Conservation (phyloP, 2,888 invertebrate genomes). For the Callosobruchus maculatus region DNA sequence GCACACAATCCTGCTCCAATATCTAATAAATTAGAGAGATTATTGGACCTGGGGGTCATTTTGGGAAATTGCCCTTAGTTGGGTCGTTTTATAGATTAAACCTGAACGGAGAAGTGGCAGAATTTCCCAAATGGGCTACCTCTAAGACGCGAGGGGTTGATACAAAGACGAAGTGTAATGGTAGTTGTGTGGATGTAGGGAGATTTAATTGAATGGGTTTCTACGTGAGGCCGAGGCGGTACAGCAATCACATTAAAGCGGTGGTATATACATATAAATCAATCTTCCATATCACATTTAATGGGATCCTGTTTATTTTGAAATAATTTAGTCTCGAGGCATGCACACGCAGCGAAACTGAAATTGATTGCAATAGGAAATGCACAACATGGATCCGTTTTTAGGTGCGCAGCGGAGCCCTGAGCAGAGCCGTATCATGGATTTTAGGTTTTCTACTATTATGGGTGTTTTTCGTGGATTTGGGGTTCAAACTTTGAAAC, state of each 20-base stretch:
- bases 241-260: not conserved
- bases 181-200: not conserved
- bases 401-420: not conserved
- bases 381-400: not conserved
- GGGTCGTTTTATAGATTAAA: not conserved
- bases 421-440: too few species aligned
- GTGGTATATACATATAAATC: not conserved
- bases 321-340: not conserved
- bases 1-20: not conserved
- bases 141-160: not conserved
- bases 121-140: not conserved
- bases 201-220: not conserved
- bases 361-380: not conserved
- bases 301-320: not conserved
- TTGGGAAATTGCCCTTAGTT: not conserved
- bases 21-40: not conserved
- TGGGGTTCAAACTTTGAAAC: too few species aligned
- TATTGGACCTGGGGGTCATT: not conserved
- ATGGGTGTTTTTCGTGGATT: too few species aligned
- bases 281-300: not conserved
- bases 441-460: too few species aligned
- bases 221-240: not conserved
- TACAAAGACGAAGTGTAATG: not conserved
- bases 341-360: not conserved
- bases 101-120: not conserved